Percentiles rank a stretch among this genome's conserved stretches.
Conservation (phyloP, 2,113 vertebrate genomes). For the Cynopterus brachyotis region DNA sequence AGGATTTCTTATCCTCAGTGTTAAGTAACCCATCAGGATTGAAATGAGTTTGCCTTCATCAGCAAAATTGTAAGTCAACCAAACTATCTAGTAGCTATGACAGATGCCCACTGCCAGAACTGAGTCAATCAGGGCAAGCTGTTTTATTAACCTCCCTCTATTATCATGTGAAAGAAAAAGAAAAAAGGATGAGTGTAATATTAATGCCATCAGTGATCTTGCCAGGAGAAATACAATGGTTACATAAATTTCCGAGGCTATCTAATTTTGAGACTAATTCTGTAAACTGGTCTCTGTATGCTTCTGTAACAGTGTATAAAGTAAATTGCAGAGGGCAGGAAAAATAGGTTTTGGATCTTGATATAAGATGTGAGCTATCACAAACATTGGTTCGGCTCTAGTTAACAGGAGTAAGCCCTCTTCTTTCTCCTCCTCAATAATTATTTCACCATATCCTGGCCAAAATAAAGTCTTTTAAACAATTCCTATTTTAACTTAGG, state of each 20-base stretch:
- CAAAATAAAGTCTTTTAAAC: background rate
- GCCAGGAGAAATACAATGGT: background rate
- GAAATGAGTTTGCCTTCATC: background rate
- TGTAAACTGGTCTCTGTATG: background rate
- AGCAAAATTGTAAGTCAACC: background rate
- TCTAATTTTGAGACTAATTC: background rate
- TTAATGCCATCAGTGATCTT: background rate
- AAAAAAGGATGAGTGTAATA: background rate
- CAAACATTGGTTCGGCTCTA: background rate
- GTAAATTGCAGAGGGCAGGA: background rate
- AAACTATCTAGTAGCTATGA: background rate
- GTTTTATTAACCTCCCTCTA: background rate
- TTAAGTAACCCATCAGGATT: background rate
- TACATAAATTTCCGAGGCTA: background rate
- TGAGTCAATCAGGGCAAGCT: background rate
- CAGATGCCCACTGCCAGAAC: background rate
- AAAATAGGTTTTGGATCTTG: background rate
- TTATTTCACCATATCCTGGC: background rate
- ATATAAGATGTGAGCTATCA: background rate
- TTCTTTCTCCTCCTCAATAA: background rate
- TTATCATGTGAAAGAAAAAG: background rate
- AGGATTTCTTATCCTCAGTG: background rate
- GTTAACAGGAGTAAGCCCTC: accelerated
- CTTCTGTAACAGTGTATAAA: background rate
- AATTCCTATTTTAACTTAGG: background rate